Percentiles rank a stretch among this genome's conserved stretches.
These are phyloP conservation scores for Pantala flavescens DNA, from an alignment of 1,140 invertebrate genomes.

Conservation along the genomic window DNA sequence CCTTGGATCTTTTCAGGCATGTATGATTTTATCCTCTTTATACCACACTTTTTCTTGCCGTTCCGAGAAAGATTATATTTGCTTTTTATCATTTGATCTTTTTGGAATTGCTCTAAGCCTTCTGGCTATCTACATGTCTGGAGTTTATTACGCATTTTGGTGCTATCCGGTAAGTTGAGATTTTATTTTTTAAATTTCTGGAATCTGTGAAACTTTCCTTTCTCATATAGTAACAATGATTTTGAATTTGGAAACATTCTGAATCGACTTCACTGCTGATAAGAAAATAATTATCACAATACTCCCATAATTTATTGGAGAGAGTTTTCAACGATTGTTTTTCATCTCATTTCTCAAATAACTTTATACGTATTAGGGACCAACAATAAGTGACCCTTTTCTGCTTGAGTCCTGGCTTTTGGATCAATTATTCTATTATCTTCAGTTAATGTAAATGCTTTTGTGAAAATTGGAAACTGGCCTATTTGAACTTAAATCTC, in stretches of 20 bases:
- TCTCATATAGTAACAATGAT: neutral
- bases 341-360: too few relatives aligned
- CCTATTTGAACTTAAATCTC: too few relatives aligned
- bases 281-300: neutral
- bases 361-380: too few relatives aligned
- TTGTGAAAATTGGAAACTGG: too few relatives aligned
- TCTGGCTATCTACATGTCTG: slow-evolving; percentile 87
- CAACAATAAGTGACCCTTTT: too few relatives aligned
- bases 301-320: too few relatives aligned
- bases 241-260: too few relatives aligned
- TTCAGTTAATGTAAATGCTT: too few relatives aligned
- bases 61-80: slow-evolving; percentile 74
- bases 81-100: slow-evolving; percentile 82
- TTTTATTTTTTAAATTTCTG: slow-evolving; percentile 15
- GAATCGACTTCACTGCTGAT: too few relatives aligned
- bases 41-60: slow-evolving; percentile 92
- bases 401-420: too few relatives aligned
- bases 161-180: slow-evolving; percentile 66
- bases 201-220: slow-evolving; percentile 13
- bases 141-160: slow-evolving; percentile 95
- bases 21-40: slow-evolving; percentile 83
- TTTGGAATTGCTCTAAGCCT: slow-evolving; percentile 87
- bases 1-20: slow-evolving; percentile 73
- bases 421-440: too few relatives aligned
- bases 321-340: too few relatives aligned